phyloP scores from a whole-genome alignment of 1,140 invertebrate genomes.

The Ericerus pela region DNA sequence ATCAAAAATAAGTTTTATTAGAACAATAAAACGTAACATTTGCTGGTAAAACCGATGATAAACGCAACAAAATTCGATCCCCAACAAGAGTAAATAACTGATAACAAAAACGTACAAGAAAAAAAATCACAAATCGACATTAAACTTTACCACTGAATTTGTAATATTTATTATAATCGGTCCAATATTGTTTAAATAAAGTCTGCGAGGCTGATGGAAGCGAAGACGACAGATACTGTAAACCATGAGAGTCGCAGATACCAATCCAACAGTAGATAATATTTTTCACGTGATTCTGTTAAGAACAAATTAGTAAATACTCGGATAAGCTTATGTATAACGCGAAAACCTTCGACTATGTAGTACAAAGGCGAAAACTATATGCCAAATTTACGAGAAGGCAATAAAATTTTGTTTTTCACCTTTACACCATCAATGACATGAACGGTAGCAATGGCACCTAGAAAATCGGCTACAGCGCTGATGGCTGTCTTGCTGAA shows the following conservation, averaged over 20 bases:
- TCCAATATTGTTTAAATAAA: neutral
- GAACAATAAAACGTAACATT: neutral
- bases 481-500: neutral
- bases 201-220: neutral
- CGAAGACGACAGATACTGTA: neutral
- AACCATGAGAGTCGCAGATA: neutral
- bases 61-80: neutral
- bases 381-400: too few relatives aligned
- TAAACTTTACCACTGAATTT: conserved; percentile 5
- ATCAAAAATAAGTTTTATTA: too few relatives aligned
- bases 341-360: too few relatives aligned
- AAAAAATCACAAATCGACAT: neutral
- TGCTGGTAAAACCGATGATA: neutral
- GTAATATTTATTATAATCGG: conserved; percentile 4
- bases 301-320: too few relatives aligned
- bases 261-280: neutral
- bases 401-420: too few relatives aligned
- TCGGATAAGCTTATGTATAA: too few relatives aligned
- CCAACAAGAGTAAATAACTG: neutral
- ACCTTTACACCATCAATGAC: neutral
- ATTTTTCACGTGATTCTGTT: conserved; percentile 1
- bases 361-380: too few relatives aligned
- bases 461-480: neutral
- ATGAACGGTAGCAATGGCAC: neutral
- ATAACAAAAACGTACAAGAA: neutral